phyloP scores from a whole-genome alignment of 2,888 invertebrate genomes.

The Rotaria macrura region DNA sequence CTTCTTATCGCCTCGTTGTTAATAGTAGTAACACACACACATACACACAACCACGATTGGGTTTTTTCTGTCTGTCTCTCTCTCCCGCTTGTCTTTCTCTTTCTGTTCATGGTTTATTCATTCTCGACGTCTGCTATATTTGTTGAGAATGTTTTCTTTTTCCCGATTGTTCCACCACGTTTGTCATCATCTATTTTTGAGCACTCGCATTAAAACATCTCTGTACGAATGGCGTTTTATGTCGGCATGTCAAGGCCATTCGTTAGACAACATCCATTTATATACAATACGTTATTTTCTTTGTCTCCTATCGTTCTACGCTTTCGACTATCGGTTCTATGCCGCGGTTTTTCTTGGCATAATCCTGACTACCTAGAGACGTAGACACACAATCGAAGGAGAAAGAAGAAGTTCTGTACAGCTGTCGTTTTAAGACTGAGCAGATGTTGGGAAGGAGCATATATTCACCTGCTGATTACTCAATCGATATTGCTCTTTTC shows the following conservation, averaged over 20 bases:
- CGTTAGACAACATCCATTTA: neutral
- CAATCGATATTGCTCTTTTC: neutral
- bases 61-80: neutral
- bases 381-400: neutral
- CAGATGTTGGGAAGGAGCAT: neutral
- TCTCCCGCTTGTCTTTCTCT: neutral
- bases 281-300: neutral
- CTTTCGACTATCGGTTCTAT: neutral
- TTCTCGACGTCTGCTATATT: neutral
- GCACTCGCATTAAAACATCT: neutral
- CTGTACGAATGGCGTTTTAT: neutral
- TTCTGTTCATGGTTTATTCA: neutral
- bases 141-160: neutral
- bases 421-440: neutral
- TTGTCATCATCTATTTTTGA: neutral
- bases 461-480: neutral
- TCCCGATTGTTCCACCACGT: neutral
- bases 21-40: neutral
- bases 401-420: neutral
- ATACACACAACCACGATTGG: neutral
- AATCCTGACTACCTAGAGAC: neutral
- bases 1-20: conserved; percentile 3
- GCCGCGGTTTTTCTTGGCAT: neutral
- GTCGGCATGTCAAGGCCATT: neutral
- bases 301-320: neutral